Evolutionary conservation across 2,888 invertebrate genomes (phyloP).

Genomic region (Eupithecia abbreviata): DNA sequence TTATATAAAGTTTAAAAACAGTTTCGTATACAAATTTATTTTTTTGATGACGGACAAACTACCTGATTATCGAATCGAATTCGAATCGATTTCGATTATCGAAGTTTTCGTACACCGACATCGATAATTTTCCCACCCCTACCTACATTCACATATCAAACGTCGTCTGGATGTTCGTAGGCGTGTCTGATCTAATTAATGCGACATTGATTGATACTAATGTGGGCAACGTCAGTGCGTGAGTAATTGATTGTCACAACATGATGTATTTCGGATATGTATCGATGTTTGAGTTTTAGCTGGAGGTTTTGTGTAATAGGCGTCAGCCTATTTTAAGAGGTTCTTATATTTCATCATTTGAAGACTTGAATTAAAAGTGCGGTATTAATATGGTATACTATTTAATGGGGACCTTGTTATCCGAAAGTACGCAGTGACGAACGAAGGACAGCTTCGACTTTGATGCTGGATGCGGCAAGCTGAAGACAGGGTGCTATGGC

Average conservation of each 20-base stretch:
- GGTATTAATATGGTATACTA: not conserved
- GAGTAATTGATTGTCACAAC: slow-evolving; percentile 81
- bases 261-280: slow-evolving; percentile 61
- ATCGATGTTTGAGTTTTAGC: slow-evolving; percentile 37
- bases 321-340: not conserved
- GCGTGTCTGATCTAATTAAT: slow-evolving; percentile 83
- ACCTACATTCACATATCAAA: slow-evolving; percentile 35
- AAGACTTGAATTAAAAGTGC: not conserved
- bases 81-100: not conserved
- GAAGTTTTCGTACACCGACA: not conserved
- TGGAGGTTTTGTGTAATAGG: slow-evolving; percentile 21
- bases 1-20: too few species aligned
- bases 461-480: too few species aligned
- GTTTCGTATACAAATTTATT: too few species aligned
- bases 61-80: not conserved
- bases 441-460: not conserved
- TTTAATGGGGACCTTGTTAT: not conserved
- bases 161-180: slow-evolving; percentile 57
- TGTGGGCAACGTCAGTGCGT: slow-evolving; percentile 69
- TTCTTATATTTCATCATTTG: not conserved
- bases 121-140: slow-evolving; percentile 17
- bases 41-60: not conserved
- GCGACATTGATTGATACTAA: slow-evolving; percentile 82
- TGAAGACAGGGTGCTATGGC: too few species aligned
- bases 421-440: not conserved